These are phyloP conservation scores for Cervus canadensis DNA, from an alignment of 2,113 vertebrate species.

Conservation along the genomic window DNA sequence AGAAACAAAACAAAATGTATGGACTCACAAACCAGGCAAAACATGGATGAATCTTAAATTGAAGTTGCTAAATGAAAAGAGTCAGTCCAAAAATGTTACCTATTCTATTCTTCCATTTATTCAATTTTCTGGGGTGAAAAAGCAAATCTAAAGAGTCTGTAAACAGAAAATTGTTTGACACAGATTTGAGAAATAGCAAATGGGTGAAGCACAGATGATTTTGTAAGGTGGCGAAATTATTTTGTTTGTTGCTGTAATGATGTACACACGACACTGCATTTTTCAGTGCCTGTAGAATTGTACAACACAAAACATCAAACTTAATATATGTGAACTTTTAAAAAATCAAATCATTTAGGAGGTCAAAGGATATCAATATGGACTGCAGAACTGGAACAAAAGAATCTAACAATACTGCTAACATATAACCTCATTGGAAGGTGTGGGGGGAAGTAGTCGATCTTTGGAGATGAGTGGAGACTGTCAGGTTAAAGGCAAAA, in stretches of 20 bases:
- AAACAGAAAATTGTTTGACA: neutral
- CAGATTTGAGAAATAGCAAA: neutral
- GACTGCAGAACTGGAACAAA: neutral
- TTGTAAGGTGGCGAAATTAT: neutral
- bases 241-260: neutral
- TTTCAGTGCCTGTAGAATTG: neutral
- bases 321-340: neutral
- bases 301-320: neutral
- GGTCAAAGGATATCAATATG: neutral
- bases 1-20: neutral
- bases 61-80: neutral
- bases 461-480: neutral
- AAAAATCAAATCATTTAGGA: neutral
- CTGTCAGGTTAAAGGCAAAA: neutral
- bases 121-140: neutral
- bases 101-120: neutral
- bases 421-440: neutral
- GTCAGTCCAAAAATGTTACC: neutral
- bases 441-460: rapidly evolving
- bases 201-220: neutral
- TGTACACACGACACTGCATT: neutral
- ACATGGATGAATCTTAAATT: neutral
- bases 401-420: neutral
- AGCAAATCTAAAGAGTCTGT: neutral
- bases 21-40: neutral